These are phyloP conservation scores for Halocaridina rubra DNA, from an alignment of 2,888 invertebrate species.

Conservation along the genomic window DNA sequence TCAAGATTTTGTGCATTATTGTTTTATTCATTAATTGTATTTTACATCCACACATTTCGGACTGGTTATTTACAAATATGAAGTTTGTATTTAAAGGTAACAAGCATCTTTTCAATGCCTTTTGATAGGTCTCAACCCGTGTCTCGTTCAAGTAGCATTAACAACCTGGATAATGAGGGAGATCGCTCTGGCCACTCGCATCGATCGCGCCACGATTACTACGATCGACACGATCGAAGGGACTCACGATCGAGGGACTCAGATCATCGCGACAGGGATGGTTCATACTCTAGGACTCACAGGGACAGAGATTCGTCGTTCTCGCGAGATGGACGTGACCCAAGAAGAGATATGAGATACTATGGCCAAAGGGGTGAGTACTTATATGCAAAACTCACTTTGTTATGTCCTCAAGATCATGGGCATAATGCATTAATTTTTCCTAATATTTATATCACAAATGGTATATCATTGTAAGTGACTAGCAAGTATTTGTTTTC, in stretches of 20 bases:
- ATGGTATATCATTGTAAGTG: too few species aligned
- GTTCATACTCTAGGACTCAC: constrained; percentile 16
- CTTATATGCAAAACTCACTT: too few species aligned
- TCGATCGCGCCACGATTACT: constrained; percentile 37
- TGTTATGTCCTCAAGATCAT: not conserved
- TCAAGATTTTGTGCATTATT: too few species aligned
- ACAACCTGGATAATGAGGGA: constrained; percentile 38
- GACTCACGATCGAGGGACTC: constrained; percentile 42
- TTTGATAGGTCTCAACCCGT: constrained; percentile 51
- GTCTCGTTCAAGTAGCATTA: constrained; percentile 49
- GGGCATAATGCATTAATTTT: too few species aligned
- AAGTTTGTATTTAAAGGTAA: too few species aligned
- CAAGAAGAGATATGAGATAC: constrained; percentile 21
- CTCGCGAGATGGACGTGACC: not conserved
- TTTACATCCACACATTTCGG: too few species aligned
- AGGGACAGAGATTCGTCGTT: constrained; percentile 18
- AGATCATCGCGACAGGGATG: constrained; percentile 33
- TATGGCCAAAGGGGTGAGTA: constrained; percentile 40
- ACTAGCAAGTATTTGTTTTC: too few species aligned
- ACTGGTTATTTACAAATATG: too few species aligned
- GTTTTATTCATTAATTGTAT: too few species aligned
- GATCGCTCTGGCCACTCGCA: constrained; percentile 16
- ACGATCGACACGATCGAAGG: constrained; percentile 21
- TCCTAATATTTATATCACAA: too few species aligned
- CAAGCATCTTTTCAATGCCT: too few species aligned